Evolutionary conservation across 2,888 invertebrate genomes (phyloP).

Genomic region (Patella caerulea): DNA sequence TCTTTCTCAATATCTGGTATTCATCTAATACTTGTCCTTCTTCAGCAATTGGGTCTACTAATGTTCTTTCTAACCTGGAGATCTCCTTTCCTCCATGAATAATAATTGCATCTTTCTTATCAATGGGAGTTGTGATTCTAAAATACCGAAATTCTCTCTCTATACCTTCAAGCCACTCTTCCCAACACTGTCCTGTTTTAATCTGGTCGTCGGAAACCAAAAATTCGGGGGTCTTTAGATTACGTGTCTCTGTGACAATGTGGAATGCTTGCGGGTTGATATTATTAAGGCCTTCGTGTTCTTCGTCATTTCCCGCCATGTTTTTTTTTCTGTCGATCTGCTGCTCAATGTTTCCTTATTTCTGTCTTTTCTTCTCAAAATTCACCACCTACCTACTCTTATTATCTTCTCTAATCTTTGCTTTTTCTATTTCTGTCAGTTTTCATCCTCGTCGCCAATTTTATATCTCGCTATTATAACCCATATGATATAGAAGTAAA

Average conservation of each 20-base stretch:
- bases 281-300: no score
- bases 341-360: no score
- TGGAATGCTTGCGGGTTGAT: not conserved
- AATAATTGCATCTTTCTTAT: conserved; percentile 26
- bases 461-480: no score
- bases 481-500: no score
- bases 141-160: conserved; percentile 29
- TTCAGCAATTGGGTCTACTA: conserved; percentile 16
- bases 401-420: no score
- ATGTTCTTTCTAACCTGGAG: conserved; percentile 17
- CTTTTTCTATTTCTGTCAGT: no score
- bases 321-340: no score
- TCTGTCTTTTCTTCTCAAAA: no score
- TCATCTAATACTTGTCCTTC: conserved; percentile 7
- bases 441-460: no score
- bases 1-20: conserved; percentile 20
- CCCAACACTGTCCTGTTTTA: conserved; percentile 21
- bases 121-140: conserved; percentile 17
- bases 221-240: conserved; percentile 23
- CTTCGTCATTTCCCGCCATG: no score
- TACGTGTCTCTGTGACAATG: conserved; percentile 15
- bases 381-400: no score
- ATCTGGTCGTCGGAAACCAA: conserved; percentile 9
- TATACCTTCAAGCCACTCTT: conserved; percentile 28
- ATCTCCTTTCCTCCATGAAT: conserved; percentile 28